phyloP scores from a whole-genome alignment of 2,888 invertebrate species.

The Drosophila koepferae region DNA sequence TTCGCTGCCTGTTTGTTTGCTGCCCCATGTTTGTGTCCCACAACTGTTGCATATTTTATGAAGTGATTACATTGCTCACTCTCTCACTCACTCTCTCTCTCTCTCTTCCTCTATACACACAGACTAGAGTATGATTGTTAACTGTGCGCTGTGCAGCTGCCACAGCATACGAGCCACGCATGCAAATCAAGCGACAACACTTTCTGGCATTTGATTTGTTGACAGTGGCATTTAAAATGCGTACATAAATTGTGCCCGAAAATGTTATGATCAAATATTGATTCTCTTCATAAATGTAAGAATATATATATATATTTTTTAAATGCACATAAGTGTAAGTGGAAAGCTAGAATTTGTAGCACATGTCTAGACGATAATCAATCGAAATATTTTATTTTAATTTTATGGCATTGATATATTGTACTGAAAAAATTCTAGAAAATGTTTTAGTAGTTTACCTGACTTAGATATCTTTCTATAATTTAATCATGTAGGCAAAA shows the following conservation, averaged over 20 bases:
- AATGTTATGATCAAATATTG: neutral
- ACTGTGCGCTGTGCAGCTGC: neutral
- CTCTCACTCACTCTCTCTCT: neutral
- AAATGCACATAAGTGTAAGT: neutral
- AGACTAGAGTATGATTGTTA: neutral
- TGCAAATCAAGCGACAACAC: slow-evolving; percentile 22
- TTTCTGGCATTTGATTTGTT: slow-evolving; percentile 13
- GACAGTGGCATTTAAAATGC: neutral
- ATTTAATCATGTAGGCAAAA: too few species aligned
- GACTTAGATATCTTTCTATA: too few species aligned
- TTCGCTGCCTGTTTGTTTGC: slow-evolving; percentile 60
- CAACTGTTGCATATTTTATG: slow-evolving; percentile 77
- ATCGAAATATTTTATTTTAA: neutral
- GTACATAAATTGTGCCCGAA: neutral
- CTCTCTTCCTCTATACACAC: neutral
- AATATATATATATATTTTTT: neutral
- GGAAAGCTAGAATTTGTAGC: neutral
- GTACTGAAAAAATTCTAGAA: neutral
- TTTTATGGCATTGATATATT: too few species aligned
- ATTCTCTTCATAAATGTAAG: neutral
- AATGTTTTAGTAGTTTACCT: neutral
- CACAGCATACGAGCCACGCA: slow-evolving; percentile 12
- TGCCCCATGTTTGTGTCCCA: slow-evolving; percentile 26
- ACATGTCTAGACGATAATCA: neutral
- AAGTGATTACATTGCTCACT: slow-evolving; percentile 58